Conservation (phyloP, 2,888 invertebrate species). For the Tupiocoris notatus region DNA sequence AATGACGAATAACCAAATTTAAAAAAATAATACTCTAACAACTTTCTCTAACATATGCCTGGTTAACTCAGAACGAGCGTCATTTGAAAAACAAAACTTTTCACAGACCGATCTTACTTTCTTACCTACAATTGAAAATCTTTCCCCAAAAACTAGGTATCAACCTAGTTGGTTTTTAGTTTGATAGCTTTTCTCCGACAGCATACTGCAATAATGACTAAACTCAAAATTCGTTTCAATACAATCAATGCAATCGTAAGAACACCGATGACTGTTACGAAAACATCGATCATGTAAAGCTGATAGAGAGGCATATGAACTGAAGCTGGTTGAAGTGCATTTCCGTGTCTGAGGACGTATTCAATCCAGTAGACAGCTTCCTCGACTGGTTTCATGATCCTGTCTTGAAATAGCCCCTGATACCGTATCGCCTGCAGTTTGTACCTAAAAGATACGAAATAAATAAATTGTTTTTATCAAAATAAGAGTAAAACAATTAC, state of each 20-base stretch:
- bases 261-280: neutral
- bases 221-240: neutral
- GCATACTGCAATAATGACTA: neutral
- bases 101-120: too few relatives aligned
- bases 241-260: neutral
- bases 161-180: neutral
- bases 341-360: conserved; percentile 38
- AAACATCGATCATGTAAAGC: conserved; percentile 39
- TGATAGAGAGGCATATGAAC: conserved; percentile 33
- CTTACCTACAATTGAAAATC: too few relatives aligned
- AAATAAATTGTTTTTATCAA: conserved; percentile 1
- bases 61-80: too few relatives aligned
- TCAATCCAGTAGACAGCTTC: conserved; percentile 45
- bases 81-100: too few relatives aligned
- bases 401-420: conserved; percentile 31
- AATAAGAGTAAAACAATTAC: neutral
- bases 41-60: too few relatives aligned
- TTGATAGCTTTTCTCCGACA: neutral
- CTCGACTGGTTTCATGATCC: conserved; percentile 31
- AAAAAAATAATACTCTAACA: too few relatives aligned
- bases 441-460: conserved; percentile 24
- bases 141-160: too few relatives aligned
- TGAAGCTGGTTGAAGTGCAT: conserved; percentile 38
- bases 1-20: too few relatives aligned
- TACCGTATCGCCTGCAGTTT: conserved; percentile 21